Evolutionary conservation across 2,888 invertebrate species (phyloP).

Genomic region (Abrostola tripartita): DNA sequence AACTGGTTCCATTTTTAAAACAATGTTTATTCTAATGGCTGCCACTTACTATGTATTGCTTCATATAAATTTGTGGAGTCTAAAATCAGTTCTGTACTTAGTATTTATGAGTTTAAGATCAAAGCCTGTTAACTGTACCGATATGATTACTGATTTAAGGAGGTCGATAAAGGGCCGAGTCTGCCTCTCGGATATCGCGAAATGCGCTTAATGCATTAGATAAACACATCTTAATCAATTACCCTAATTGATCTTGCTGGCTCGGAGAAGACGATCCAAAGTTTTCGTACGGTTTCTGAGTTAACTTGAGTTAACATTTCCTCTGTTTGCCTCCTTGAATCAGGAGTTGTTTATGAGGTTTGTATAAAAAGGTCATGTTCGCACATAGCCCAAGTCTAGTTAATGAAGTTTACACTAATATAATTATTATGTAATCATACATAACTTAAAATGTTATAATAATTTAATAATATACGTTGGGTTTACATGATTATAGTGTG

Average conservation of each 20-base stretch:
- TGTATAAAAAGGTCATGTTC: no score
- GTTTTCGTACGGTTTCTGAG: neutral
- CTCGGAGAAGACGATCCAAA: neutral
- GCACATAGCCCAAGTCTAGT: no score
- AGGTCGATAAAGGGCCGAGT: neutral
- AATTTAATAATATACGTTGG: neutral
- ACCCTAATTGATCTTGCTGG: slow-evolving; percentile 5
- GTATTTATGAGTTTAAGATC: slow-evolving; percentile 25
- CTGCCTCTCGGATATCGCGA: neutral
- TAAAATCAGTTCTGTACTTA: neutral
- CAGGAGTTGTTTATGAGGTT: neutral
- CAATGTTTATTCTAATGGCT: no score
- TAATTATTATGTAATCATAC: neutral
- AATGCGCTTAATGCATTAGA: slow-evolving; percentile 11
- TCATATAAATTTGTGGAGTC: neutral
- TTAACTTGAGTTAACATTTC: neutral
- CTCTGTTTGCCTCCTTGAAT: neutral
- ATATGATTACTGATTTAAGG: slow-evolving; percentile 18
- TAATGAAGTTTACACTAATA: neutral
- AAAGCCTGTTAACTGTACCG: slow-evolving; percentile 19
- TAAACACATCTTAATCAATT: slow-evolving; percentile 7
- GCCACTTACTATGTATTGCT: no score
- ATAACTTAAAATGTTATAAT: neutral
- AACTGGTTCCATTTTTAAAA: neutral
- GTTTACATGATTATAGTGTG: neutral